phyloP scores from a whole-genome alignment of 1,140 invertebrate species.

The Grapholita molesta region DNA sequence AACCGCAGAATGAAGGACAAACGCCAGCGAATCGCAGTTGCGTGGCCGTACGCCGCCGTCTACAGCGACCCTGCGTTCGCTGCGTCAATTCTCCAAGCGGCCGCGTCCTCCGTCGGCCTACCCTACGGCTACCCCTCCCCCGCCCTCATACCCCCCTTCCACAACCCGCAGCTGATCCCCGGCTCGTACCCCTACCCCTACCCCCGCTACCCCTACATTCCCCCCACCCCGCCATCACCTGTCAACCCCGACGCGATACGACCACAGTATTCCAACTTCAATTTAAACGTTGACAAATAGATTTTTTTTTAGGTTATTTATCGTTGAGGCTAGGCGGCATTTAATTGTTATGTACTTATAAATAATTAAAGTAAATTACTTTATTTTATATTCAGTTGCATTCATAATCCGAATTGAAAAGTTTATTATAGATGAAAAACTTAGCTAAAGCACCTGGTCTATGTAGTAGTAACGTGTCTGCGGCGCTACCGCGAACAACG shows the following conservation, averaged over 20 bases:
- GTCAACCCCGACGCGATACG: conserved; percentile 60
- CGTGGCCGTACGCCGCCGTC: conserved; percentile 96
- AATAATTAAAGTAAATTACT: too few relatives aligned
- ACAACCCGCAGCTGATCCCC: conserved; percentile 73
- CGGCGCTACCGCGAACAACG: too few relatives aligned
- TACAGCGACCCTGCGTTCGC: conserved; percentile 95
- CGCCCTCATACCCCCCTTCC: conserved; percentile 73
- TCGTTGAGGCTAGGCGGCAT: too few relatives aligned
- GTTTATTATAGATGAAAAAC: too few relatives aligned
- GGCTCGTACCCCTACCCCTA: conserved; percentile 46
- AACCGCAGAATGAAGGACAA: conserved; percentile 99
- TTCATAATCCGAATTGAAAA: too few relatives aligned
- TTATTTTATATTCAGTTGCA: too few relatives aligned
- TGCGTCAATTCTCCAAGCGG: conserved; percentile 93
- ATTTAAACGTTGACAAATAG: conserved; percentile 69
- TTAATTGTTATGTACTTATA: conserved; percentile 4
- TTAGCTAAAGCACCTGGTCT: too few relatives aligned
- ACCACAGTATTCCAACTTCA: conserved; percentile 62
- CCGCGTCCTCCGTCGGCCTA: conserved; percentile 83
- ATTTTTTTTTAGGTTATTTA: conserved; percentile 20
- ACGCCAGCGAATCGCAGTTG: conserved; percentile 93
- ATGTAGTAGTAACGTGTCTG: too few relatives aligned
- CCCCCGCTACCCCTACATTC: conserved; percentile 61
- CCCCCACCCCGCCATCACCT: conserved; percentile 54
- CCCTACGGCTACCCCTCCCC: conserved; percentile 79